Conservation (phyloP, 2,113 vertebrate species). For the Pelmatolapia mariae region DNA sequence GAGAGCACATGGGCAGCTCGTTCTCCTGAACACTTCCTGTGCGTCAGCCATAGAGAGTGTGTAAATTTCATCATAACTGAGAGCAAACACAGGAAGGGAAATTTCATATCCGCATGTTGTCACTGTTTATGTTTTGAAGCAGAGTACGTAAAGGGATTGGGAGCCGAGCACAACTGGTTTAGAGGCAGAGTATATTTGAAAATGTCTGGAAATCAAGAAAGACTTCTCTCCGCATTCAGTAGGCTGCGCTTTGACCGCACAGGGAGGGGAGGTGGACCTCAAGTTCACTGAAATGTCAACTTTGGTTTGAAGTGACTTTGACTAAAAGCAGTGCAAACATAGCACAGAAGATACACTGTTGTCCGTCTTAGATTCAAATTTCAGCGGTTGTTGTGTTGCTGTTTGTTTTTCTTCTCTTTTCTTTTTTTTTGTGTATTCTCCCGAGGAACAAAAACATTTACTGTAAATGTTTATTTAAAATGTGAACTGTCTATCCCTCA, state of each 20-base stretch:
- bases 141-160: background rate
- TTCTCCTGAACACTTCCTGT: conserved; percentile 46
- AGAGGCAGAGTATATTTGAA: conserved; percentile 3
- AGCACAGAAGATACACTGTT: conserved; percentile 26
- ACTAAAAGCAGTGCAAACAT: conserved; percentile 21
- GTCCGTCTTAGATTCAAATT: background rate
- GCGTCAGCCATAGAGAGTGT: conserved; percentile 52
- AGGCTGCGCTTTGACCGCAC: conserved; percentile 28
- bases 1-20: conserved; percentile 16
- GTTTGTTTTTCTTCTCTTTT: background rate
- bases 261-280: conserved; percentile 34
- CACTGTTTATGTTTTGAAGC: conserved; percentile 53
- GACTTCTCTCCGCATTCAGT: conserved; percentile 25
- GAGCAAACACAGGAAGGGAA: conserved; percentile 64
- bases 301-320: conserved; percentile 48
- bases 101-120: conserved; percentile 66
- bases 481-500: conserved; percentile 11
- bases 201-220: conserved; percentile 33
- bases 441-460: conserved; percentile 15
- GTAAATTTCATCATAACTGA: conserved; percentile 57
- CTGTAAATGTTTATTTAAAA: conserved; percentile 48
- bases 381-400: background rate
- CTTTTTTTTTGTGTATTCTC: background rate
- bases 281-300: conserved; percentile 55
- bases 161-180: conserved; percentile 2